phyloP scores from a whole-genome alignment of 2,797 vertebrate genomes.

The Urophycis tenuis region DNA sequence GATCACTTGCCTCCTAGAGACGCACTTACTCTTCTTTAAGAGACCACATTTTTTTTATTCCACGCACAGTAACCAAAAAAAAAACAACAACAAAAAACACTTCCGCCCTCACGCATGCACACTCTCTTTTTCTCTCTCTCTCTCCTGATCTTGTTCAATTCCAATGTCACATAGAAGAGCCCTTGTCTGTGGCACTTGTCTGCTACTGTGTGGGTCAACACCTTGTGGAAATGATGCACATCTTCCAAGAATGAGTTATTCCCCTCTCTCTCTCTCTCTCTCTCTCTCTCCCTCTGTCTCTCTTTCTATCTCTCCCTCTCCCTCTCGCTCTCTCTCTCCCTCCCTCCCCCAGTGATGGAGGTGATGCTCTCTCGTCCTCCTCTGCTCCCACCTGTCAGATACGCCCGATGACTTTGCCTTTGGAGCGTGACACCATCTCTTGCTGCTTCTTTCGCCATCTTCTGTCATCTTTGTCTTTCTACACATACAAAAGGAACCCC shows the following conservation, averaged over 20 bases:
- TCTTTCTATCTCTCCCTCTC: not conserved
- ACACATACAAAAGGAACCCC: conserved; percentile 4
- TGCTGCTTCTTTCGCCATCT: conserved; percentile 8
- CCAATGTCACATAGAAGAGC: conserved; percentile 49
- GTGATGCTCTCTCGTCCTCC: conserved; percentile 38
- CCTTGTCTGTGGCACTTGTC: conserved; percentile 46
- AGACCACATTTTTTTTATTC: not conserved
- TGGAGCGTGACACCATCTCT: conserved; percentile 52
- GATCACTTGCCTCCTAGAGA: not conserved
- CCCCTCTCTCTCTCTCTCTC: not conserved
- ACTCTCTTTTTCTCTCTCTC: conserved; percentile 18
- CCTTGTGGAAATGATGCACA: conserved; percentile 51
- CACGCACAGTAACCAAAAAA: not conserved
- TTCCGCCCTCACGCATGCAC: conserved; percentile 20
- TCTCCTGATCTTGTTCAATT: conserved; percentile 47
- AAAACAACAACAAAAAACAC: not conserved
- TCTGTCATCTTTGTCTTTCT: conserved; percentile 2
- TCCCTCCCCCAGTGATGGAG: conserved; percentile 43
- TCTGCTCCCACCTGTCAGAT: conserved; percentile 58
- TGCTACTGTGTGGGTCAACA: conserved; percentile 52
- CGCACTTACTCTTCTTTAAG: not conserved
- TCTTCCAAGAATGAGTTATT: conserved; percentile 19
- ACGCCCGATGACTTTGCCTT: conserved; percentile 49
- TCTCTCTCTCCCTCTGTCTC: not conserved
- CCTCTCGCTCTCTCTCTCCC: too few species aligned